Base-by-base conservation (phyloP, 2,888 invertebrate species). In the Campopleginae sp. region DNA sequence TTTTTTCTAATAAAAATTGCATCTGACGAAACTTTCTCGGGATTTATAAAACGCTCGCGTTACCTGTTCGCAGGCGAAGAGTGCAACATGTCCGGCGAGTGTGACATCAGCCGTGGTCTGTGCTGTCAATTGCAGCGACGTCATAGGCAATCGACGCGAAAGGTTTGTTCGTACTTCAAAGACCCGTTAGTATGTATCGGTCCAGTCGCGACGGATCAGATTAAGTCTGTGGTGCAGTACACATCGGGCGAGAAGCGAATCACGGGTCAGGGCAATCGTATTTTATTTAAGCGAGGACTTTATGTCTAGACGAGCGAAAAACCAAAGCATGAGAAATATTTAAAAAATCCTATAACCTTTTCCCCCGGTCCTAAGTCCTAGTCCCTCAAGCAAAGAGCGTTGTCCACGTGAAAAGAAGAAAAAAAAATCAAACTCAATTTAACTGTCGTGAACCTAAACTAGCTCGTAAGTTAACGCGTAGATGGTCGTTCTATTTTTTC, bases 91-190 rank as follows among this genome's bases (percentile, higher is more conserved):
- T 98, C 97, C 86, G 96, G 96, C 90, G 98, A 98, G 90, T 98
- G 98, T 91, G 98, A 98, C 94, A 96, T 98, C 89, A 95, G 96
- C 80, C 96, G 97, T 75, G 98, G 98, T 31, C 95, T 98, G 78
- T 98, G 98, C 94, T 98, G 98, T 94, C 97, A 98, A 94, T 94
- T 98, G 90, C 97, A 98, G 90, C 96, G 98, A 86, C 96, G 98
- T 88, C 98, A 98, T 94, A 95, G 98, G 63, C 97, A 97, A 94
- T 96, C 97, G 88, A 96, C 98, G 0, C 95, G 98, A 94, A 97
- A 97, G 96, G 96, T 97, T 88, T 98, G 98, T 94, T 97, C 97
- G n/a, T 98, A 98, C 94, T 98, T 98, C 96, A 97, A 97, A 92
- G 98, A 98, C 91, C 97, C 98, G 0, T 94, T 98, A 70, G 96